phyloP scores from a whole-genome alignment of 2,113 vertebrate species.

The Dipodomys spectabilis region DNA sequence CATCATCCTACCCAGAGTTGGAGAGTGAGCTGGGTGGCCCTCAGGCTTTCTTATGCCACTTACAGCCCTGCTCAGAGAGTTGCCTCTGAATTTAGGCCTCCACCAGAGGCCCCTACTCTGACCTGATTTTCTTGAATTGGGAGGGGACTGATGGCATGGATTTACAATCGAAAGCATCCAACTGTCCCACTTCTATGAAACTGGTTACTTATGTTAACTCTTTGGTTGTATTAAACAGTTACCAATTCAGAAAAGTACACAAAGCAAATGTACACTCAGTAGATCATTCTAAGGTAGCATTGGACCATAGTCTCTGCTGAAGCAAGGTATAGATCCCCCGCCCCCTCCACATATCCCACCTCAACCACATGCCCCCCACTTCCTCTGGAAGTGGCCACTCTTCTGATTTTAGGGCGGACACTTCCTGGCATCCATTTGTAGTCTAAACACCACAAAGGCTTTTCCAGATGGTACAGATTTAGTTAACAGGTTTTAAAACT shows the following conservation, averaged over 20 bases:
- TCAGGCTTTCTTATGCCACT: not conserved
- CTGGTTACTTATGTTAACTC: not conserved
- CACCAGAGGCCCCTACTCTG: not conserved
- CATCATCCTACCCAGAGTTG: not conserved
- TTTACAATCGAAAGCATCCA: not conserved
- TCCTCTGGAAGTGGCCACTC: not conserved
- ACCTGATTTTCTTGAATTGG: not conserved
- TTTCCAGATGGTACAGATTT: not conserved
- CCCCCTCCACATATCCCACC: too few species aligned
- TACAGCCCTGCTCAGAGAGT: not conserved
- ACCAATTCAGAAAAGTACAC: not conserved
- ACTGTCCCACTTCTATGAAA: not conserved
- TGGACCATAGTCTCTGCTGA: accelerated
- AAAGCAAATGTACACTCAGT: not conserved
- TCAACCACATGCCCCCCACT: accelerated
- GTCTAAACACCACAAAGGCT: not conserved
- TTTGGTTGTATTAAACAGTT: not conserved
- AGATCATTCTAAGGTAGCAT: not conserved
- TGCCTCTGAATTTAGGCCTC: not conserved
- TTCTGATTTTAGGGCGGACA: not conserved
- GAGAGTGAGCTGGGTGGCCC: not conserved
- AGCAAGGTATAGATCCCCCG: not conserved
- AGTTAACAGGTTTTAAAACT: not conserved
- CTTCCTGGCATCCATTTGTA: not conserved
- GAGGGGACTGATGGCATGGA: not conserved